These are phyloP conservation scores for Bombus balteatus DNA, from an alignment of 1,140 invertebrate species.

Conservation along the genomic window DNA sequence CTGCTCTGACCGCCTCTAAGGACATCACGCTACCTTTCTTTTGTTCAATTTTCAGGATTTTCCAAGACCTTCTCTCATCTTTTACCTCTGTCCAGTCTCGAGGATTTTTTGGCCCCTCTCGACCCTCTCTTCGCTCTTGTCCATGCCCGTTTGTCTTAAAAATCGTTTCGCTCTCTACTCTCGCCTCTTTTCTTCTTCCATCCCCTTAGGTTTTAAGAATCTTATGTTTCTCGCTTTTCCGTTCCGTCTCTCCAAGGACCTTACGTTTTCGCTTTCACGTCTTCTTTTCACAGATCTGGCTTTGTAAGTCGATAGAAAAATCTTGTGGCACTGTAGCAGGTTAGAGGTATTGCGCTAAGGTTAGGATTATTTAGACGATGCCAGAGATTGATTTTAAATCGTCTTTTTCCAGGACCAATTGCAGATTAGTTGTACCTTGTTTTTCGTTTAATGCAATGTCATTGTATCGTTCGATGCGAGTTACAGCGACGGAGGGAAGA, in stretches of 20 bases:
- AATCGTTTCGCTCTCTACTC: not conserved
- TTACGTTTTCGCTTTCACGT: not conserved
- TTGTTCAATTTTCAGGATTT: slow-evolving; percentile 38
- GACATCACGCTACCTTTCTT: slow-evolving; percentile 12
- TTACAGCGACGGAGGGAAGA: too few species aligned
- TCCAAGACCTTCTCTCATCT: slow-evolving; percentile 31
- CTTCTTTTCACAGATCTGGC: not conserved
- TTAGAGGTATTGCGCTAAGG: not conserved
- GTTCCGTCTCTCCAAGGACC: not conserved
- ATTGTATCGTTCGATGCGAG: too few species aligned
- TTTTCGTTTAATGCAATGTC: too few species aligned
- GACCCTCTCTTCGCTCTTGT: not conserved
- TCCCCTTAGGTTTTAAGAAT: not conserved
- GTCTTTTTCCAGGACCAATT: too few species aligned
- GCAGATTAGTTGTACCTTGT: too few species aligned
- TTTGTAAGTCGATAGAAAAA: not conserved
- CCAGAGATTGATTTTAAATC: too few species aligned
- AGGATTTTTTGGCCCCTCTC: slow-evolving; percentile 15
- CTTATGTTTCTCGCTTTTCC: not conserved
- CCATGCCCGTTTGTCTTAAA: not conserved
- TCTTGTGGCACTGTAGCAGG: too few species aligned
- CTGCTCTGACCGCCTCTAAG: not conserved
- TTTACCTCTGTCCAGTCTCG: slow-evolving; percentile 29
- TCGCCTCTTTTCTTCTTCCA: not conserved
- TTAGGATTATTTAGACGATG: not conserved